Conservation (phyloP, 1,140 invertebrate genomes). For the Procambarus clarkii region DNA sequence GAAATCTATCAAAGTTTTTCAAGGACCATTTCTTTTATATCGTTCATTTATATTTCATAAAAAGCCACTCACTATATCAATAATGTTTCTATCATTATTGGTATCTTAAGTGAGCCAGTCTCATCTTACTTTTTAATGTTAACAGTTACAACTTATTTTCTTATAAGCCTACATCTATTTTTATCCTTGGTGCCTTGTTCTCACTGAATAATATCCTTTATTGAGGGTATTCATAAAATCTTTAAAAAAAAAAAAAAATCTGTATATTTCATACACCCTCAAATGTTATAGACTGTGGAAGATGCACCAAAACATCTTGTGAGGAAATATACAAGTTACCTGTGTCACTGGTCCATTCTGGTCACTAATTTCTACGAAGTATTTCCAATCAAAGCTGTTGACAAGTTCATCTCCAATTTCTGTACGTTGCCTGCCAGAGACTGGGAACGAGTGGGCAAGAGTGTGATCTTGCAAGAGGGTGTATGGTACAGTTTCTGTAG, state of each 20-base stretch:
- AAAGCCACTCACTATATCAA: too few species aligned
- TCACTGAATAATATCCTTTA: not conserved
- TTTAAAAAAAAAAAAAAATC: not conserved
- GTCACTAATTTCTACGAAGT: constrained; percentile 80
- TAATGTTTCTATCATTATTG: too few species aligned
- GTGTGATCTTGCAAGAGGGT: constrained; percentile 88
- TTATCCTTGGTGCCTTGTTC: not conserved
- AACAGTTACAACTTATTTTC: too few species aligned
- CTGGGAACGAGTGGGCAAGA: constrained; percentile 90
- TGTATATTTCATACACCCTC: too few species aligned
- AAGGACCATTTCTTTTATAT: too few species aligned
- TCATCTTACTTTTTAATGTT: too few species aligned
- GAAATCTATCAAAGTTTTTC: too few species aligned
- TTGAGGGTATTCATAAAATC: not conserved
- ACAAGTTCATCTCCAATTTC: constrained; percentile 92
- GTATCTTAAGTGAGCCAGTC: too few species aligned
- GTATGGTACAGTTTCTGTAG: constrained; percentile 90
- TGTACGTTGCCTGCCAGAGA: constrained; percentile 91
- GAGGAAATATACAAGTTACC: constrained; percentile 72
- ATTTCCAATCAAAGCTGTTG: constrained; percentile 96
- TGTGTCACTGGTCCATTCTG: constrained; percentile 78
- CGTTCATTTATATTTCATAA: too few species aligned
- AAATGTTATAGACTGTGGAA: too few species aligned
- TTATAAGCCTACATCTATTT: too few species aligned
- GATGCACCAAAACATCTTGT: too few species aligned